Percentiles rank a stretch among this genome's conserved stretches.
These are phyloP conservation scores for Diplosoma virens DNA, from an alignment of 23 tunicate genomes.

Conservation along the genomic window DNA sequence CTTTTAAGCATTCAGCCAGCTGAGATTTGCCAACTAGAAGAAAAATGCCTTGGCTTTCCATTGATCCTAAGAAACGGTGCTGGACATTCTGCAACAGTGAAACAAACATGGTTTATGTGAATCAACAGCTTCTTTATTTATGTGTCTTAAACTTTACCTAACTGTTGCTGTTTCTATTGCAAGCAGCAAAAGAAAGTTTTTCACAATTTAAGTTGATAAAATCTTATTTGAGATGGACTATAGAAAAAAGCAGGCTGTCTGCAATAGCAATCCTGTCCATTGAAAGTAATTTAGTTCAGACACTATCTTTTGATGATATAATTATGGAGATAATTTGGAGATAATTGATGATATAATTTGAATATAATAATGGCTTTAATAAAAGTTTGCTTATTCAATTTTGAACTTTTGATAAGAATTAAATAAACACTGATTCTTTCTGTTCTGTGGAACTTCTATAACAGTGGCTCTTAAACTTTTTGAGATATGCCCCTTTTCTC, in stretches of 20 bases:
- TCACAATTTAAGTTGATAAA: slow-evolving; percentile 36
- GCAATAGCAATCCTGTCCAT: slow-evolving; percentile 11
- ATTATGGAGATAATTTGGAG: slow-evolving; percentile 6
- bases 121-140: slow-evolving; percentile 17
- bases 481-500: too few relatives aligned
- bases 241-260: slow-evolving; percentile 5
- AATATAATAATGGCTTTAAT: too few relatives aligned
- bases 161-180: slow-evolving; percentile 37
- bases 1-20: too few relatives aligned
- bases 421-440: background rate
- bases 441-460: background rate
- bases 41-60: too few relatives aligned
- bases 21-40: too few relatives aligned
- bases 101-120: slow-evolving; percentile 28
- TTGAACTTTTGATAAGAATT: slow-evolving; percentile 24
- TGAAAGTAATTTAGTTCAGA: slow-evolving; percentile 25
- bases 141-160: slow-evolving; percentile 35
- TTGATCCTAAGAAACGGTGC: too few relatives aligned
- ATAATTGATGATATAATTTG: too few relatives aligned
- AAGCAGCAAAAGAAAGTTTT: slow-evolving; percentile 29
- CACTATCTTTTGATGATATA: slow-evolving; percentile 15
- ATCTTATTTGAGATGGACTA: slow-evolving; percentile 24
- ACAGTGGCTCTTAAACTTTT: too few relatives aligned
- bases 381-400: slow-evolving; percentile 19
- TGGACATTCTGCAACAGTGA: slow-evolving; percentile 32